Evolutionary conservation across 2,797 vertebrate genomes (phyloP).

Genomic region (Dallia pectoralis): DNA sequence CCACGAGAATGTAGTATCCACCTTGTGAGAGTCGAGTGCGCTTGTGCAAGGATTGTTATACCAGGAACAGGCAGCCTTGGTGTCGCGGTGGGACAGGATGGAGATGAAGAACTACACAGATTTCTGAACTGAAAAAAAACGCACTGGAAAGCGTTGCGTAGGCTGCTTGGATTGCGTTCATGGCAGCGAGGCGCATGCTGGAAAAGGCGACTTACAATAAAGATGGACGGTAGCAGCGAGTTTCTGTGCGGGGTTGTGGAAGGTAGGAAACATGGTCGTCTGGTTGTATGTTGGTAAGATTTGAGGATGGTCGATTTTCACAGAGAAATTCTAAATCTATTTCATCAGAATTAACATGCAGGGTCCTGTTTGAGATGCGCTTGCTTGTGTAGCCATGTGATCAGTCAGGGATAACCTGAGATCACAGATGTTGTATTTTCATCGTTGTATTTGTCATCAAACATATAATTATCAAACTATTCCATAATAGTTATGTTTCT

Average conservation of each 20-base stretch:
- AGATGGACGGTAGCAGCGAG: conserved; percentile 69
- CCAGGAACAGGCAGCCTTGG: conserved; percentile 24
- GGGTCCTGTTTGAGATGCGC: not conserved
- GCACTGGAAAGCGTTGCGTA: conserved; percentile 9
- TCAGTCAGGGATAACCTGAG: not conserved
- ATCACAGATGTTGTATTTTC: not conserved
- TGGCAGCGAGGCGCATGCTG: conserved; percentile 28
- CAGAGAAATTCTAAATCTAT: not conserved
- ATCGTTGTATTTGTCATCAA: not conserved
- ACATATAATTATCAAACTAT: too few relatives aligned
- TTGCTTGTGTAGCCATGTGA: not conserved
- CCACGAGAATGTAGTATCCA: not conserved
- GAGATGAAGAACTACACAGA: conserved; percentile 45
- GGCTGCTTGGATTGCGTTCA: conserved; percentile 30
- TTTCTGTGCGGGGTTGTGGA: conserved; percentile 82
- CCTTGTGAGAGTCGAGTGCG: conserved; percentile 24
- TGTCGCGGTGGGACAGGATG: not conserved
- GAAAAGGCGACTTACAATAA: conserved; percentile 20
- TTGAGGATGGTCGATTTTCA: conserved; percentile 8
- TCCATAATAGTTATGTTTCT: not conserved
- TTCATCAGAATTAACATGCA: not conserved
- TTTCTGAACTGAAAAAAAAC: conserved; percentile 38
- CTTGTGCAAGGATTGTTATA: conserved; percentile 21
- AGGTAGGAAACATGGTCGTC: conserved; percentile 61
- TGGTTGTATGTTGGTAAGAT: conserved; percentile 32